A percentile compares a stretch with the other conserved stretches of the same genome.
Evolutionary conservation across 2,888 invertebrate species (phyloP).

Genomic region (Erannis defoliaria): DNA sequence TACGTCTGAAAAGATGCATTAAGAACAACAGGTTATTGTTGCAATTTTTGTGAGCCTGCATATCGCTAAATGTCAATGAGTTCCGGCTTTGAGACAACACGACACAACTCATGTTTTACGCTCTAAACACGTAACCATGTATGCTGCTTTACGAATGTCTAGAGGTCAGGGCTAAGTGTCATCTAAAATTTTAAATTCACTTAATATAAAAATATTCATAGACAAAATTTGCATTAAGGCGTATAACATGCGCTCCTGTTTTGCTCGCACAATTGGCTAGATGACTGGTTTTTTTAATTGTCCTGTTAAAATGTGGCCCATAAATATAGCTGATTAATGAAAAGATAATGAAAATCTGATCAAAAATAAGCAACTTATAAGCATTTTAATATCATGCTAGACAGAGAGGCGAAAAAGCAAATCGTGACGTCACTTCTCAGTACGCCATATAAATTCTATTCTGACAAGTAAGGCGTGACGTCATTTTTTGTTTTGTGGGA

Average conservation of each 20-base stretch:
- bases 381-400: too few relatives aligned
- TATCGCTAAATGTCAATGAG: not conserved
- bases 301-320: too few relatives aligned
- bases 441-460: too few relatives aligned
- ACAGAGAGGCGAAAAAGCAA: too few relatives aligned
- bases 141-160: not conserved
- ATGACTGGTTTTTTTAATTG: too few relatives aligned
- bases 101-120: not conserved
- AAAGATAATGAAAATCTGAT: too few relatives aligned
- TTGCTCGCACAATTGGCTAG: too few relatives aligned
- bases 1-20: not conserved
- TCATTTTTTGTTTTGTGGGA: too few relatives aligned
- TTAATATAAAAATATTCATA: not conserved
- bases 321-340: too few relatives aligned
- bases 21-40: not conserved
- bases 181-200: not conserved
- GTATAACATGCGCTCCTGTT: not conserved
- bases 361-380: too few relatives aligned
- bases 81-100: slow-evolving; percentile 8
- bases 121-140: not conserved
- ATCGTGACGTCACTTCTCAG: too few relatives aligned
- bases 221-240: not conserved
- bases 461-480: too few relatives aligned
- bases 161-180: slow-evolving; percentile 12
- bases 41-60: not conserved